Conservation (phyloP, 2,113 vertebrate genomes). For the Panthera uncia region DNA sequence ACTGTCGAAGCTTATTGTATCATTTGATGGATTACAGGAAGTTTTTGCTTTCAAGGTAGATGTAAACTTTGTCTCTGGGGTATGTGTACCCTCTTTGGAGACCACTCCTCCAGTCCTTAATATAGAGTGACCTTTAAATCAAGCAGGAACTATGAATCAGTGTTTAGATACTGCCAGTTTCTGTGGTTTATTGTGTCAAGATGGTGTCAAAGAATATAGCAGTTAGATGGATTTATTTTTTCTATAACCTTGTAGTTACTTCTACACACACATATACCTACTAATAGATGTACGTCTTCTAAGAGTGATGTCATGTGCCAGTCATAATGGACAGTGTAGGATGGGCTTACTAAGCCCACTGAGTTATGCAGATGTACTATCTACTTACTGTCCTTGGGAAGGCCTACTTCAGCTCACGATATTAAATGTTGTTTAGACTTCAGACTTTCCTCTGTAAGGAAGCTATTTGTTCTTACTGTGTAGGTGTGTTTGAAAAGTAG, state of each 20-base stretch:
- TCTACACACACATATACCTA: neutral
- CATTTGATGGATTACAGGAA: neutral
- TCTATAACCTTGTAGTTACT: slow-evolving; percentile 16
- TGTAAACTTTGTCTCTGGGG: neutral
- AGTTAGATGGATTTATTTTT: slow-evolving; percentile 21
- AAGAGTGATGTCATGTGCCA: neutral
- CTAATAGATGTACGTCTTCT: neutral
- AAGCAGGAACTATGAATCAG: neutral
- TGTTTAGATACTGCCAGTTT: slow-evolving; percentile 5
- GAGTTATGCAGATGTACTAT: neutral
- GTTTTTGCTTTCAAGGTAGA: neutral
- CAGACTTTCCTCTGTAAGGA: neutral
- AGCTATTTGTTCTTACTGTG: neutral
- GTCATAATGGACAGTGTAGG: neutral
- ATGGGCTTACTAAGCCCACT: neutral
- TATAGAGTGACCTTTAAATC: slow-evolving; percentile 9
- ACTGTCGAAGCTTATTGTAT: neutral
- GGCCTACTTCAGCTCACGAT: neutral
- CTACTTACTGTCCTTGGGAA: neutral
- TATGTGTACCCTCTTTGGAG: neutral
- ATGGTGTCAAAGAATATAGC: neutral
- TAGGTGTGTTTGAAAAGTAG: neutral
- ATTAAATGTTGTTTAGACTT: slow-evolving; percentile 11
- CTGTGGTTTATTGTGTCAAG: slow-evolving; percentile 2
- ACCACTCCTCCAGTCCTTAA: neutral